Conservation (phyloP, 2,797 vertebrate genomes). For the Chrysocyon brachyurus region DNA sequence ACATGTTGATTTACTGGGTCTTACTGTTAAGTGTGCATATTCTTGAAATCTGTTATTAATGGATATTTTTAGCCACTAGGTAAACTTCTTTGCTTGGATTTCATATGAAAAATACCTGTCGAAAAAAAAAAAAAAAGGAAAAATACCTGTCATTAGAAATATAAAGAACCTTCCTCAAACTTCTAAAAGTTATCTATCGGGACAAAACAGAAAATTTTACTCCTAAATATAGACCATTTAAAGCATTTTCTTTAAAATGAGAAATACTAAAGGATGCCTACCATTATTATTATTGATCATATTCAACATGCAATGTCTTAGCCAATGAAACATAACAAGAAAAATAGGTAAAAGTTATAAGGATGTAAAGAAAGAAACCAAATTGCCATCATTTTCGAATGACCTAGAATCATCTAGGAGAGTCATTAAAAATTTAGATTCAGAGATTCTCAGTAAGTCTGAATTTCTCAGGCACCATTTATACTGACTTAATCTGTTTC, state of each 20-base stretch:
- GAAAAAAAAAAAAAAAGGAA: neutral
- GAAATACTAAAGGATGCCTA: neutral
- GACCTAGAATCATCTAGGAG: neutral
- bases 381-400: neutral
- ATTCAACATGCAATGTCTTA: neutral
- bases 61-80: neutral
- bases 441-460: neutral
- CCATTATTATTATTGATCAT: neutral
- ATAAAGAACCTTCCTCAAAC: neutral
- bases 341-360: neutral
- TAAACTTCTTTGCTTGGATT: neutral
- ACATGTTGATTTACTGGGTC: neutral
- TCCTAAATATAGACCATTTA: neutral
- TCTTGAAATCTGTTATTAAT: slow-evolving; percentile 1
- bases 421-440: neutral
- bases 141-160: neutral
- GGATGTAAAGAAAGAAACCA: neutral
- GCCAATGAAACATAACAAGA: neutral
- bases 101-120: neutral
- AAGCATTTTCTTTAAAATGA: neutral
- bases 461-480: neutral
- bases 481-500: neutral
- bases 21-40: neutral
- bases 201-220: neutral
- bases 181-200: neutral